Base-by-base conservation (phyloP, 64 coral and sea anemone species). In the Anthopleura sola region DNA sequence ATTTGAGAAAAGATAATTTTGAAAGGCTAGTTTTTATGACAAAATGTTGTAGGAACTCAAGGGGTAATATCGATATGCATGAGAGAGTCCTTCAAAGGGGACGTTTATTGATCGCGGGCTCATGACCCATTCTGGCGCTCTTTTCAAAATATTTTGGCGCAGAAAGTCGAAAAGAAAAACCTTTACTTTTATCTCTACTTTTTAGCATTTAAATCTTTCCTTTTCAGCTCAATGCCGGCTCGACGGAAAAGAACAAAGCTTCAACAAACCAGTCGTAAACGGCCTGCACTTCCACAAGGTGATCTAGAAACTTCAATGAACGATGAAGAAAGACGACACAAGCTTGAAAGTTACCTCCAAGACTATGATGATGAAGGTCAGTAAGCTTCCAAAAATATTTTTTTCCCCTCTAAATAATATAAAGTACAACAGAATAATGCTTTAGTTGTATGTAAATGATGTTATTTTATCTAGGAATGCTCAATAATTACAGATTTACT, bases 331-430 rank as follows among this genome's bases (percentile, higher is more conserved):
- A 64, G 94, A 44, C 74, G 81, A 92, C 83, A 88, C 21, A 97
- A 92, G 37, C 55, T 97, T 19, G 94, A 97, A 36, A 69, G 60
- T 53, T 97, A 97, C 32, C 80, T 97, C 29, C 81, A 90, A 62
- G 94, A 97, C 81, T 97, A 92, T 28, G 91, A 97, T 83, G 87
- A 60, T 57, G 87, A 97, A 89, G 94, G 94, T 97, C 81, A 19
- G 4, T n/a, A 1, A 37, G 23, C 49, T 55, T 56, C 19, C 24
- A 39, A 9, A 86, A 36, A 66, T 10, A 5, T 3, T 31, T 14
- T 23, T 23, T 37, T 24, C 1, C 0, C 18, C 0, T 31, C 33
- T 38, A 15, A 58, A 21, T 20, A 76, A 23, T 5, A 2, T 23
- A 66, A 29, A 24, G 26, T n/a, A 66, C 2, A 5, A 66, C 60